phyloP scores from a whole-genome alignment of 2,888 invertebrate genomes.

The Lydus trimaculatus region DNA sequence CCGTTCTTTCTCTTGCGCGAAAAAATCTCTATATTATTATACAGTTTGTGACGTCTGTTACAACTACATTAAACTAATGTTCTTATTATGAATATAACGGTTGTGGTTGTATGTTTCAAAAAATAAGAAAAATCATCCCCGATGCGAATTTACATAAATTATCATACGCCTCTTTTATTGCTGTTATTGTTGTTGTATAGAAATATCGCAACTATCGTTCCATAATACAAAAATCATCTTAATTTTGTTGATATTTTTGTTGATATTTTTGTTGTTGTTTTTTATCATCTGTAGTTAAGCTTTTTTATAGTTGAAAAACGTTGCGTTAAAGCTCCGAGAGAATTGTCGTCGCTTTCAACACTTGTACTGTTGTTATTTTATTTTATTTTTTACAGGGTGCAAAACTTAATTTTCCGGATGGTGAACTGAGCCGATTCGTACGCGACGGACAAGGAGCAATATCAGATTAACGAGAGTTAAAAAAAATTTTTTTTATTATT shows the following conservation, averaged over 20 bases:
- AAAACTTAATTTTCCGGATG: conserved; percentile 62
- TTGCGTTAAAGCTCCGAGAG: conserved; percentile 9
- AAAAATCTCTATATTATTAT: conserved; percentile 52
- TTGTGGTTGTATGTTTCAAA: conserved; percentile 14
- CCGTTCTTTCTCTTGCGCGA: conserved; percentile 49
- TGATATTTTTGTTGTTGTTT: neutral
- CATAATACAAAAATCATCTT: neutral
- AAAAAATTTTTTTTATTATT: conserved; percentile 50
- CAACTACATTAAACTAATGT: conserved; percentile 45
- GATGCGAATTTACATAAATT: conserved; percentile 10
- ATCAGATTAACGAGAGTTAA: conserved; percentile 59
- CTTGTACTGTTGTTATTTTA: conserved; percentile 49
- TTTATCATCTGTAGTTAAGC: neutral
- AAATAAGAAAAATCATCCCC: conserved; percentile 8
- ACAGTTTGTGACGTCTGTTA: conserved; percentile 53
- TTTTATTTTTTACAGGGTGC: conserved; percentile 49
- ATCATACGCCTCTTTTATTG: neutral
- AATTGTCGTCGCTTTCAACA: conserved; percentile 41
- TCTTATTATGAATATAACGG: conserved; percentile 28
- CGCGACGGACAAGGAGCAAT: conserved; percentile 57
- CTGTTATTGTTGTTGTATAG: neutral
- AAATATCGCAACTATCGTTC: too few species aligned
- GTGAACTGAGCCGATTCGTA: conserved; percentile 58
- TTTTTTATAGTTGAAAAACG: neutral
- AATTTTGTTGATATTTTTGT: neutral